Evolutionary conservation across 2,797 vertebrate genomes (phyloP), one percentile per base, ranked within the genome.

Genomic region (Amniataba percoides): DNA sequence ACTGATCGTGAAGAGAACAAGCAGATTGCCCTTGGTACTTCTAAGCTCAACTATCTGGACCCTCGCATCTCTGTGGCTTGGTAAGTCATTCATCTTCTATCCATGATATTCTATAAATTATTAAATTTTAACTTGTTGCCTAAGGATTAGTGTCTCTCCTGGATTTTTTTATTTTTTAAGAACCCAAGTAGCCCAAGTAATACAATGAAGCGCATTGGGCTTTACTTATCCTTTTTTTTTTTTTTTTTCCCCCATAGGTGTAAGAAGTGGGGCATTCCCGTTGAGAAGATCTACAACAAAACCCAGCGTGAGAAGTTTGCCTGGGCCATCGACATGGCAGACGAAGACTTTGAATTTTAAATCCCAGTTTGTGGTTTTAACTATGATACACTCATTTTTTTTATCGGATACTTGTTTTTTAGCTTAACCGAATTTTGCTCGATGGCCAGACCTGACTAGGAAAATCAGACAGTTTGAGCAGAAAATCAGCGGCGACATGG

Each of bases 211-310:
- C 25, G 14, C 14, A 2, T 2, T 21, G 12, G 25, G 21, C 34
- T 57, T 31, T 56, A 2, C 4, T 15, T 5, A 3, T 64, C 12
- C 25, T 55, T 60, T 9, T 53, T 25, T 48, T 6, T n/a, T 58
- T 36, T 25, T 71, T 34, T 82, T 23, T 56, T n/a, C n/a, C n/a
- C n/a, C n/a, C 16, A 3, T 9, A 99, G 98, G 98, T 98, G 97
- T 93, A 99, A 99, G 94, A 99, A 99, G 89, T 98, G 95, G 95
- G 95, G 92, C 9, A 93, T 99, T 84, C 97, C 97, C 10, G 89
- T 99, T 73, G 98, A 99, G 94, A 99, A 99, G 94, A 99, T 99
- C 91, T 99, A 98, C 94, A 99, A 99, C 95, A 99, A 99, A 96
- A 99, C 98, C 81, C 98, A 99, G 74, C 95, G 98, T 80, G 97